Evolutionary conservation across 2,888 invertebrate genomes (phyloP).

Genomic region (Hyppa rectilinea): DNA sequence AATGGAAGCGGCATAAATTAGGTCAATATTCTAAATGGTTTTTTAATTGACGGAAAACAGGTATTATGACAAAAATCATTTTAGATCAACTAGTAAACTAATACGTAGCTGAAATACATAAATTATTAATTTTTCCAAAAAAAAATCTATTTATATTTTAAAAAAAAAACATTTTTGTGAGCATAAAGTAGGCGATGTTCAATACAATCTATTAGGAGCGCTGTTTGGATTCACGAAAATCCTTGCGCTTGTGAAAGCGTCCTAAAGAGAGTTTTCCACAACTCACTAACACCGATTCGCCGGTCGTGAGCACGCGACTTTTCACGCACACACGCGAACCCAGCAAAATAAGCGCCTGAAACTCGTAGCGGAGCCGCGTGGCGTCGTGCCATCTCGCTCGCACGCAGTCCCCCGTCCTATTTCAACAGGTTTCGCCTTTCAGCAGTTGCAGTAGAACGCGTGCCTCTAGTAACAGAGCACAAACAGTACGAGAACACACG

Average conservation of each 20-base stretch:
- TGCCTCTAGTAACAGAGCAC: slow-evolving; percentile 89
- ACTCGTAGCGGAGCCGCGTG: slow-evolving; percentile 73
- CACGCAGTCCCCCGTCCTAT: slow-evolving; percentile 85
- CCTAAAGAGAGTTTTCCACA: slow-evolving; percentile 89
- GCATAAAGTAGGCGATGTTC: slow-evolving; percentile 68
- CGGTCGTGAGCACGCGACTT: slow-evolving; percentile 85
- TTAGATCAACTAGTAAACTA: background rate
- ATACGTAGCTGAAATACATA: background rate
- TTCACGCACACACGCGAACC: slow-evolving; percentile 86
- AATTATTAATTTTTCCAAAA: background rate
- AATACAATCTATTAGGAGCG: slow-evolving; percentile 76
- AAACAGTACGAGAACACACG: slow-evolving; percentile 88
- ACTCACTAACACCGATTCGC: slow-evolving; percentile 87
- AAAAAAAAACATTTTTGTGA: slow-evolving; percentile 9
- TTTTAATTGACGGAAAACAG: background rate
- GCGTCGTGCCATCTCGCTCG: slow-evolving; percentile 76
- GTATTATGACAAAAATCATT: background rate
- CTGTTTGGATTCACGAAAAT: slow-evolving; percentile 81
- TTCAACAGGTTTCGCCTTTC: slow-evolving; percentile 91
- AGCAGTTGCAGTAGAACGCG: slow-evolving; percentile 88
- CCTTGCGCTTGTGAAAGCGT: slow-evolving; percentile 84
- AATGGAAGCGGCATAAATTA: slow-evolving; percentile 1
- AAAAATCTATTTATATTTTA: background rate
- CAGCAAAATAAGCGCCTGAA: slow-evolving; percentile 88
- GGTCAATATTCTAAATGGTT: background rate